phyloP scores from a whole-genome alignment of 2,888 invertebrate genomes.

The Buathra laborator region DNA sequence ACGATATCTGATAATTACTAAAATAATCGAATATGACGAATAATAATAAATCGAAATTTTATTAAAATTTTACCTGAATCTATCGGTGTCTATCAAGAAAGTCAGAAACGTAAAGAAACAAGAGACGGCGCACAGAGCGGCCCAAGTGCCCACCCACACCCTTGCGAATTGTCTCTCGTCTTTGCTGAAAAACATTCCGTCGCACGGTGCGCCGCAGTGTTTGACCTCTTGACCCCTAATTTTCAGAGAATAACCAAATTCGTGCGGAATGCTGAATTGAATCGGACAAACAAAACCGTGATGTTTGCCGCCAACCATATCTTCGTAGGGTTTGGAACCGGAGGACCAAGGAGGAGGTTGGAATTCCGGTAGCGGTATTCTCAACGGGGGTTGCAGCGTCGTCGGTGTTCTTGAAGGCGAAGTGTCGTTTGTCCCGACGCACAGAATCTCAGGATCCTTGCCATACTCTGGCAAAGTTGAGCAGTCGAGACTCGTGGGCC shows the following conservation, averaged over 20 bases:
- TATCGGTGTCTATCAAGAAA: slow-evolving; percentile 96
- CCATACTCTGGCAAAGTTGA: slow-evolving; percentile 92
- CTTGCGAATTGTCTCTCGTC: slow-evolving; percentile 93
- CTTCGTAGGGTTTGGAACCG: slow-evolving; percentile 75
- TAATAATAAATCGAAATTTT: not conserved
- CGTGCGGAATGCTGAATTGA: slow-evolving; percentile 93
- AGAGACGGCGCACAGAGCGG: slow-evolving; percentile 94
- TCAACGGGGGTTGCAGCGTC: slow-evolving; percentile 86
- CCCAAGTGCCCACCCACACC: slow-evolving; percentile 98
- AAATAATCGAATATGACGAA: not conserved
- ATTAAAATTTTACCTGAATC: slow-evolving; percentile 88
- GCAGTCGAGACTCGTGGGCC: slow-evolving; percentile 97
- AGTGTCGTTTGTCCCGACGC: slow-evolving; percentile 92
- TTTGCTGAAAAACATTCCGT: slow-evolving; percentile 95
- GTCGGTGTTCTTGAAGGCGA: slow-evolving; percentile 88
- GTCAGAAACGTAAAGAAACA: slow-evolving; percentile 97
- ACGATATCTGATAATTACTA: not conserved
- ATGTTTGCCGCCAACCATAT: slow-evolving; percentile 87
- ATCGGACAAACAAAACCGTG: slow-evolving; percentile 95
- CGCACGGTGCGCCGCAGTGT: slow-evolving; percentile 96
- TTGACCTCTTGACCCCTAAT: slow-evolving; percentile 91
- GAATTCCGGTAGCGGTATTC: slow-evolving; percentile 86
- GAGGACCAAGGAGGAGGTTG: slow-evolving; percentile 80
- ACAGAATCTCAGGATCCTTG: slow-evolving; percentile 88
- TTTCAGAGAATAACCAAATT: slow-evolving; percentile 93